Base-by-base conservation (phyloP, 1,140 invertebrate genomes). In the Drosophila pectinifera region DNA sequence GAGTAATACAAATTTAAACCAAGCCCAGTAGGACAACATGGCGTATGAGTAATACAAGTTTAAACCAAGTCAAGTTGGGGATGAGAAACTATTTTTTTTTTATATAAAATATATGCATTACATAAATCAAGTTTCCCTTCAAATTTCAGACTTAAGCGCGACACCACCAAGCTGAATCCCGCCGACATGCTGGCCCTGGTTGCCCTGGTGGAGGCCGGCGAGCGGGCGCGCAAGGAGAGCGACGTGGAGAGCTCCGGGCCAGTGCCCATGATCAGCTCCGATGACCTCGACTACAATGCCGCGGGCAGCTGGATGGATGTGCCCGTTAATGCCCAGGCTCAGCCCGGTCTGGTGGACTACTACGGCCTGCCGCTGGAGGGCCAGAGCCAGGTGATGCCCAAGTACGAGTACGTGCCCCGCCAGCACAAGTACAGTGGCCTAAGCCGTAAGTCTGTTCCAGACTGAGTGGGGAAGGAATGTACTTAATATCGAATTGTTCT, bases 121-220 rank as follows among this genome's bases (percentile, higher is more conserved):
- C 16, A 38, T 28, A 13, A 11, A 48, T 34, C 36, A 36, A 8
- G 53, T 56, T 7, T 2, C 5, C 11, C 3, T 3, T 48, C n/a
- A 1, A n/a, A 36, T 42, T 56, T n/a, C 8, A 86, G 83, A 16
- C 59, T 86, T 0, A 92, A 92, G 41, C 86, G 91, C 1, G 91
- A 92, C 39, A 80, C 78, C 36, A 89, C 91, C 53, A 91, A 92
- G 41, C 51, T 92, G 24, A 92, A 88, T 18, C 91, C 91, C 13
- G 91, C 91, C 14, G 91, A 92, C 62, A 92, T 92, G 91, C 41
- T 92, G 45, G 91, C 91, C 3, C 62, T 92, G 24, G 91, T 92
- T 14, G 91, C 91, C 3, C 42, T 92, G 13, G 91, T 92, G n/a
- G 91, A 92, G 28, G 91, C 91, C 16, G 91, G 91, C 4, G 91